A percentile compares a stretch with the other conserved stretches of the same genome.
These are phyloP conservation scores for Linnaemya vulpina DNA, from an alignment of 2,888 invertebrate genomes.

Conservation along the genomic window DNA sequence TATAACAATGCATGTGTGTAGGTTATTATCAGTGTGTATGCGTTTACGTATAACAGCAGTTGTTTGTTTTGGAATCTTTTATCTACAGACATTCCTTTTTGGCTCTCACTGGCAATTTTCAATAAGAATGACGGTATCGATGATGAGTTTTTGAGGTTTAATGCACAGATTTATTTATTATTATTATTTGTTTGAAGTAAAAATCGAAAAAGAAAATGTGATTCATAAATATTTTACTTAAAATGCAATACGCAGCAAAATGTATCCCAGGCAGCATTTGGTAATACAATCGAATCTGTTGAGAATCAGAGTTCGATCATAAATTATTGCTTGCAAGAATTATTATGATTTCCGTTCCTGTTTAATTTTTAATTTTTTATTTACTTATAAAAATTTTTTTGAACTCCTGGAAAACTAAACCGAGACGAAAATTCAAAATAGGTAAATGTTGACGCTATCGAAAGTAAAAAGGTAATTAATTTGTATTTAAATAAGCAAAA, in stretches of 20 bases:
- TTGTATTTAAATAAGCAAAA: too few species aligned
- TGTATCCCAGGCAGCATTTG: too few species aligned
- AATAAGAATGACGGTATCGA: constrained; percentile 47
- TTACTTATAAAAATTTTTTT: too few species aligned
- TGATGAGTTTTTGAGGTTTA: constrained; percentile 70
- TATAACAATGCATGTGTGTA: not conserved
- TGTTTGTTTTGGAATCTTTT: constrained; percentile 41
- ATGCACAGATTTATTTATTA: constrained; percentile 62
- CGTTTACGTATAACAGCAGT: not conserved
- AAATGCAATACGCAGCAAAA: constrained; percentile 20
- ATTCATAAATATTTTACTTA: constrained; percentile 34
- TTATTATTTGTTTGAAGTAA: constrained; percentile 17
- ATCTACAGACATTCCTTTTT: constrained; percentile 51
- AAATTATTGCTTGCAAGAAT: too few species aligned
- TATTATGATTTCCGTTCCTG: too few species aligned
- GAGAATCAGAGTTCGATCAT: too few species aligned
- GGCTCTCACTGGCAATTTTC: constrained; percentile 38
- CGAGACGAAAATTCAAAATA: too few species aligned
- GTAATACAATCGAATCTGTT: too few species aligned
- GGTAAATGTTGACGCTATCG: too few species aligned
- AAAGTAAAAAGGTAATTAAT: too few species aligned
- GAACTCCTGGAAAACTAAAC: too few species aligned
- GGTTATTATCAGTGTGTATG: not conserved
- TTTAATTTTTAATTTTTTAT: too few species aligned
- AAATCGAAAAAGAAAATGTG: not conserved